Evolutionary conservation across 2,888 invertebrate genomes (phyloP), one percentile per base, ranked within the genome.

Genomic region (Eilema depressum): DNA sequence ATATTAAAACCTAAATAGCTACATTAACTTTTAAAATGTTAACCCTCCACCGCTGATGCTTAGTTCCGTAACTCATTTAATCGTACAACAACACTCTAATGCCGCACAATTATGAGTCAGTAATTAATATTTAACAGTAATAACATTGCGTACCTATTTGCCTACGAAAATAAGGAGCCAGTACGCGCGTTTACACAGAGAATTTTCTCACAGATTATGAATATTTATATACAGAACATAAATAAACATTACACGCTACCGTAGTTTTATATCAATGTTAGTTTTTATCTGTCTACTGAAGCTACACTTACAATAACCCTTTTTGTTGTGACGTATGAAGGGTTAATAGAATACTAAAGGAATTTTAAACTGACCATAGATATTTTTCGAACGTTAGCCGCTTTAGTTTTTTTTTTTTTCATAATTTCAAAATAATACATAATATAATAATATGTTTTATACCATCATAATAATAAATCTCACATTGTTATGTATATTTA

Each of bases 141-240:
- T 66, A 60, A 60, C 41, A 59, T 25, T 33, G 57, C 33, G 57
- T n/a, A 25, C 59, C 66, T 68, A 37, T 77, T 76, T 73, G n/a
- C 63, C 56, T 60, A 37, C 33, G 56, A 72, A 74, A 73, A 57
- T 70, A 74, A 71, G 57, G 63, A 71, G 66, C 33, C 28, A 59
- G 47, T 59, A 17, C 75, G 53, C 59, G 26, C 20, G 70, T 66
- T 66, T 37, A 78, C 33, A 67, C 65, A 70, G 59, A 71, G 63
- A 78, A 68, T 62, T 63, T 75, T 82, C 82, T 81, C 82, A 83
- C 76, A 78, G 73, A 74, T 73, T 62, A 81, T 83, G 75, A 83
- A 83, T 83, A 78, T 81, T 76, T 30, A 61, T 53, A 64, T 82
- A 75, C 56, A 63, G 47, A 26, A 63, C 66, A 75, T 77, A 79